phyloP scores from a whole-genome alignment of 2,113 vertebrate genomes.

The Nesospiza acunhae region DNA sequence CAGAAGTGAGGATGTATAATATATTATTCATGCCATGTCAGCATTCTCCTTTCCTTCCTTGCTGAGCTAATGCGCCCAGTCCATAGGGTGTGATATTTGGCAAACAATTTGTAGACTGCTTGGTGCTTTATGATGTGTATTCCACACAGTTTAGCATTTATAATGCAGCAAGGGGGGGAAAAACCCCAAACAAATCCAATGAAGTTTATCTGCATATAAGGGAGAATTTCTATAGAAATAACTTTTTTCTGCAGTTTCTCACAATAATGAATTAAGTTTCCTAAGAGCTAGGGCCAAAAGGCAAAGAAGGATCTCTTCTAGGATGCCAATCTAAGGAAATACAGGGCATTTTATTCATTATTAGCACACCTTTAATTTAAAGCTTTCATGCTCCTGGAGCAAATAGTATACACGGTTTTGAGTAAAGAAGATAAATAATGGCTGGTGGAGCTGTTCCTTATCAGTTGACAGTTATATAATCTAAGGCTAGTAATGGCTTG shows the following conservation, averaged over 20 bases:
- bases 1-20: background rate
- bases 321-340: background rate
- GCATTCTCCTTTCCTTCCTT: background rate
- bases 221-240: background rate
- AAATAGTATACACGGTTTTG: background rate
- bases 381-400: background rate
- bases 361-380: background rate
- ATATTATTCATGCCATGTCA: background rate
- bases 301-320: background rate
- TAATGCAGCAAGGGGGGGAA: background rate
- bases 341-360: background rate
- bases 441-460: background rate
- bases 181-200: background rate
- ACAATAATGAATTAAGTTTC: background rate
- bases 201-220: background rate
- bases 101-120: background rate
- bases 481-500: background rate
- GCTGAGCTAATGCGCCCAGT: background rate
- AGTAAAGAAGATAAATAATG: background rate
- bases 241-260: background rate
- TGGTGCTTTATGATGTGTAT: background rate
- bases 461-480: background rate
- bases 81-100: background rate
- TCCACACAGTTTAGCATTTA: background rate
- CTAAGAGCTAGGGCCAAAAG: background rate